phyloP scores from a whole-genome alignment of 2,113 vertebrate species.

The Datnioides undecimradiatus region DNA sequence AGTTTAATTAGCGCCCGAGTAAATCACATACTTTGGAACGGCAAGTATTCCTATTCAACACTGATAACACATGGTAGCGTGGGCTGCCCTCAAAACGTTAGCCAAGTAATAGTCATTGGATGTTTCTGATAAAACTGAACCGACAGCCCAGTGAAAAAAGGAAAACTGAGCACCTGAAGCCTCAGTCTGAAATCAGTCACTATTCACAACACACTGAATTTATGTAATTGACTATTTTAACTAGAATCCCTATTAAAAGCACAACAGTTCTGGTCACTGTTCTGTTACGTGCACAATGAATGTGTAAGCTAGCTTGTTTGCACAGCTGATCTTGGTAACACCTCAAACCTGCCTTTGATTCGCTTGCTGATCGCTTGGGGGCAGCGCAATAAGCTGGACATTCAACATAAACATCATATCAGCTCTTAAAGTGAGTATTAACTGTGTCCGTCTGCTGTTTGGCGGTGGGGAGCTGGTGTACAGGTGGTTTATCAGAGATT shows the following conservation, averaged over 20 bases:
- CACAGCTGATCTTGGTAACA: neutral
- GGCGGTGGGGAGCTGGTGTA: neutral
- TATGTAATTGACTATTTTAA: neutral
- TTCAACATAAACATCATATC: neutral
- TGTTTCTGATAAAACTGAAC: neutral
- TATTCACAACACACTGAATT: neutral
- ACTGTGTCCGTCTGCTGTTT: no score
- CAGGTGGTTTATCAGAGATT: neutral
- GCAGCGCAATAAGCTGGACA: neutral
- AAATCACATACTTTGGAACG: constrained; percentile 33
- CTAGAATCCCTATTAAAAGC: neutral
- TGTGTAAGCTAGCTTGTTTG: neutral
- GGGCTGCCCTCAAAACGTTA: neutral
- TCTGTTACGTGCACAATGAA: no score
- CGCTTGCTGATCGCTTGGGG: neutral
- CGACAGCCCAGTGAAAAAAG: neutral
- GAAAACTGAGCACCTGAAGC: neutral
- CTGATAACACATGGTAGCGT: constrained; percentile 7
- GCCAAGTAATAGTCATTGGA: neutral
- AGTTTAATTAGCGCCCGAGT: constrained; percentile 40
- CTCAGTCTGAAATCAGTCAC: constrained; percentile 1
- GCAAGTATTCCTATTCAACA: constrained; percentile 26
- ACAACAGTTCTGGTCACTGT: neutral
- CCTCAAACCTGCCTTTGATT: neutral
- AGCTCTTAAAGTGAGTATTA: no score